These are phyloP conservation scores for Proteles cristata DNA, from an alignment of 2,113 vertebrate species.

Conservation along the genomic window DNA sequence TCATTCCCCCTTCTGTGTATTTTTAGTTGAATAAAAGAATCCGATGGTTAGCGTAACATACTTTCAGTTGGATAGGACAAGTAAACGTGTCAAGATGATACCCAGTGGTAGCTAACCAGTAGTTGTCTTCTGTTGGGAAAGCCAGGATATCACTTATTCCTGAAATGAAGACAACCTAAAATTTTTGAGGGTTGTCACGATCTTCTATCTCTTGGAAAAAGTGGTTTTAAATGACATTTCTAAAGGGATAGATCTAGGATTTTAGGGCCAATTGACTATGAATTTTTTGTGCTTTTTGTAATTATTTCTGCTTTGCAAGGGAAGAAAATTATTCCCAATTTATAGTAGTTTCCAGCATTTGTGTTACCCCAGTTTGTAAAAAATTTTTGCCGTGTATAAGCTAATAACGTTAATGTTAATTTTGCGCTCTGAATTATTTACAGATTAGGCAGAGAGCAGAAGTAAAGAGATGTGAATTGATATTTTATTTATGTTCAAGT, in stretches of 20 bases:
- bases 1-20: conserved; percentile 10
- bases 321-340: neutral
- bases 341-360: neutral
- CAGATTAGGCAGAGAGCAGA: neutral
- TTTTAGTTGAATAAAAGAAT: neutral
- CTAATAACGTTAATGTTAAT: neutral
- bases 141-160: neutral
- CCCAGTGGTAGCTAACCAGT: neutral
- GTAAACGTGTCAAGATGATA: neutral
- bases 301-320: neutral
- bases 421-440: conserved; percentile 29
- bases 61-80: neutral
- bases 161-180: neutral
- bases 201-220: neutral
- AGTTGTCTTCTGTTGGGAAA: conserved; percentile 15
- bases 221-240: neutral
- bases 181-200: neutral
- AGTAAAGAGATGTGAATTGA: neutral
- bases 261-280: neutral
- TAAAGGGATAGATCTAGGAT: neutral
- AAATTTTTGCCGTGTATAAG: neutral
- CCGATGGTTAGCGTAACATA: neutral
- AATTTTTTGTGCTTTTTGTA: neutral
- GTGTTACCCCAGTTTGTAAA: neutral
- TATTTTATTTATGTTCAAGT: neutral